Evolutionary conservation across 2,797 vertebrate genomes (phyloP), one percentile per base, ranked within the genome.

Genomic region (Hybognathus amarus): DNA sequence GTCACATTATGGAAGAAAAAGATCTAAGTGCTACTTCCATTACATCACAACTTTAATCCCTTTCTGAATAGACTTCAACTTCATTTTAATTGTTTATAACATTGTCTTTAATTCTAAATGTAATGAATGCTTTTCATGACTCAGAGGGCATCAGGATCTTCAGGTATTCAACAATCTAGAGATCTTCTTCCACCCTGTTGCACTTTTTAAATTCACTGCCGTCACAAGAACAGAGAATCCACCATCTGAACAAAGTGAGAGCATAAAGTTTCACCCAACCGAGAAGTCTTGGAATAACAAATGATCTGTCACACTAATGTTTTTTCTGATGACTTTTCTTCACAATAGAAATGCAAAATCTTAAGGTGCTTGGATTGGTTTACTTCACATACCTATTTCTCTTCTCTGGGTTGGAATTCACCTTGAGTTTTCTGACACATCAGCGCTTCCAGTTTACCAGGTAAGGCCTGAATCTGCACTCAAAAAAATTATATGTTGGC

Each of bases 321-420:
- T 0, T 38, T 0, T 38, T 85, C 8, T 33, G 12, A 8, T 33
- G 81, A 17, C 81, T 83, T 81, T 42, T 56, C 6, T 30, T 66
- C 27, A 20, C 74, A 84, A 77, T 89, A 99, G 98, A 89, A 89
- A 94, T 97, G 90, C 75, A 91, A 87, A 96, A 92, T 84, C 96
- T 99, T 33, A 96, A 94, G 84, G 83, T 92, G 6, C 86, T 99
- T 87, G 98, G 98, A 38, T 91, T 96, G 87, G 94, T 94, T 81
- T 99, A 99, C 88, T 99, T 98, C 93, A 92, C 96, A 68, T 99
- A 98, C 91, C 96, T 99, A 64, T 98, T 99, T 91, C 92, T 99
- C 79, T 99, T 99, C 92, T 99, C 98, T 0, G 98, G 98, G 54
- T 93, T 99, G 90, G 98, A 99, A 91, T 99, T 96, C 80, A 98